Evolutionary conservation across 2,797 vertebrate genomes (phyloP).

Genomic region (Xyrichtys novacula): DNA sequence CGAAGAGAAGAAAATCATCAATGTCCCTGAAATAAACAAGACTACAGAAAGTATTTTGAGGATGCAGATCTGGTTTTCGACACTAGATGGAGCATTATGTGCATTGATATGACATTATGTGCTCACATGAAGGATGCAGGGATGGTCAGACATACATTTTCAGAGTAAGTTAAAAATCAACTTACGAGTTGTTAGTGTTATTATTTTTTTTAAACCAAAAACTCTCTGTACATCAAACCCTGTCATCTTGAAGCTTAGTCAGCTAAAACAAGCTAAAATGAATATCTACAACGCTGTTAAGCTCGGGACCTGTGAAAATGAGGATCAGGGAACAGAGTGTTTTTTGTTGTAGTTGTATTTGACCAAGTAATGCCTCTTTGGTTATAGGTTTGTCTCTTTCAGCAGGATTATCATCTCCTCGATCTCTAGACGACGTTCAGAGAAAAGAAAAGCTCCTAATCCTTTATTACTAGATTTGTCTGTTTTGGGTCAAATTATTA

Average conservation of each 20-base stretch:
- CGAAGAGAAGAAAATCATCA: no score
- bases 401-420: neutral
- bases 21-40: neutral
- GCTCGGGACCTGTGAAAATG: neutral
- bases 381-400: neutral
- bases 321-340: neutral
- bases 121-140: neutral
- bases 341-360: neutral
- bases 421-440: neutral
- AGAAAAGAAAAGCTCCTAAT: neutral
- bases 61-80: conserved; percentile 45
- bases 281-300: neutral
- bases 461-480: neutral
- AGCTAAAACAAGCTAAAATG: no score
- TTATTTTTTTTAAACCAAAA: no score
- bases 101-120: neutral
- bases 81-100: conserved; percentile 68
- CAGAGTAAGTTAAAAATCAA: neutral
- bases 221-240: no score
- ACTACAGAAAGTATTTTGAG: neutral
- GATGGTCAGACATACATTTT: conserved; percentile 4
- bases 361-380: no score
- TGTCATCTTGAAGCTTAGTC: no score
- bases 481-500: neutral
- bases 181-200: no score